Evolutionary conservation across 30 jellyfish, hydroid and myxozoan genomes (phyloP), one percentile per base, ranked within the genome.

Genomic region (Catostylus mosaicus): DNA sequence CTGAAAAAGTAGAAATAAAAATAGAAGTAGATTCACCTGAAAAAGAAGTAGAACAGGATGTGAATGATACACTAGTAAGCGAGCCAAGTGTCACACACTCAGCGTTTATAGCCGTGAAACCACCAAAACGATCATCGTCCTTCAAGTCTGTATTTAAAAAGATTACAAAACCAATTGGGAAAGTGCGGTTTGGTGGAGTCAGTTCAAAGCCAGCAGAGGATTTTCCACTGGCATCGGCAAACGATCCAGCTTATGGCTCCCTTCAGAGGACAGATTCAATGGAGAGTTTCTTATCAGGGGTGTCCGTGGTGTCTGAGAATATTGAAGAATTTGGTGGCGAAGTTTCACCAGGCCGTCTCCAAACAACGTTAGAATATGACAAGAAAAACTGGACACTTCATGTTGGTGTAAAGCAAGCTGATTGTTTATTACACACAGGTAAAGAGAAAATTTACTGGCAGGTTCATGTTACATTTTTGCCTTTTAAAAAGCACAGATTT

Each of bases 371-470:
- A 19, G 88, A 94, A 30, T 94, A 94, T 80, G 93, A 87, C 46
- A 82, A 96, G 70, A 83, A 75, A 14, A 27, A 59, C 43, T 94
- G 99, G 99, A 71, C 86, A 43, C 40, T 94, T 78, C 37, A 75
- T n/a, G 89, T 94, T n/a, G 97, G 96, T 27, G 95, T 85, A 14
- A 94, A 94, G 77, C 99, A 94, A 78, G 99, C 97, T 0, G 94
- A 94, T 29, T 94, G 96, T 72, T 79, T 94, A 75, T 34, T 94
- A 36, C 78, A 94, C 32, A 94, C 97, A 24, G 87, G 79, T 30
- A 83, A 80, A 35, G 97, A 84, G 33, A 88, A 83, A 65, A 72
- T 94, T 62, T 94, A 94, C 60, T 94, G 99, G 99, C 99, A 94
- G 74, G 99, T 84, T 16, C 99, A 94, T 78, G 81, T 84, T 22